Evolutionary conservation across 2,113 vertebrate genomes (phyloP), one percentile per base, ranked within the genome.

Genomic region (Saguinus midas): DNA sequence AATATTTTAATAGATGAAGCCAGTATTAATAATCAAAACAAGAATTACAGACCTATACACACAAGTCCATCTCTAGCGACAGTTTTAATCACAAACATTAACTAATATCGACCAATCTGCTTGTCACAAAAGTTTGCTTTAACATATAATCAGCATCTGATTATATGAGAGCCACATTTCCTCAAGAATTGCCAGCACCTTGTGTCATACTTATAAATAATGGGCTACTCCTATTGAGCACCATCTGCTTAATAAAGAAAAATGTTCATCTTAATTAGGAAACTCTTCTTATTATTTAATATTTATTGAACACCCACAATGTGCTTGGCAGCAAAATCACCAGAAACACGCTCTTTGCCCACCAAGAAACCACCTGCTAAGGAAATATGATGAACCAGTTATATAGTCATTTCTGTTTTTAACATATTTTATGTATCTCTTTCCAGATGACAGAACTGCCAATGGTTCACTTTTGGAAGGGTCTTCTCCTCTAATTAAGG

Each of bases 181-280:
- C 91, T 52, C 97, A 70, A 96, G 88, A 96, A 97, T 82, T 87
- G 95, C 94, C 85, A 52, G 95, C 68, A 92, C 95, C 96, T 94
- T 97, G 96, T 96, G 95, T 96, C 98, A 95, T 68, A 81, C 96
- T 98, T 98, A 96, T 98, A 98, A 98, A 98, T 98, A 98, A 93
- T 0, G 35, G 98, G 96, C 94, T 88, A 27, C 83, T 97, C 98
- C 97, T 97, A 97, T 95, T 96, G 98, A 98, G 97, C 88, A 95
- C 98, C 98, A 98, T 97, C 98, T 98, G 98, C 97, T 90, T 98
- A 97, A 98, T 96, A 97, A 89, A 98, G 95, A 97, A 98, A 98
- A 98, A 98, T 94, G 95, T 97, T 98, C 97, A 96, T 98, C 96
- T 97, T 98, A 98, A 98, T 98, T 98, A 98, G 97, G 94, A 98